Percentiles rank a stretch among this genome's conserved stretches.
phyloP scores from a whole-genome alignment of 2,797 vertebrate genomes.

The Chaenodraco wilsoni region DNA sequence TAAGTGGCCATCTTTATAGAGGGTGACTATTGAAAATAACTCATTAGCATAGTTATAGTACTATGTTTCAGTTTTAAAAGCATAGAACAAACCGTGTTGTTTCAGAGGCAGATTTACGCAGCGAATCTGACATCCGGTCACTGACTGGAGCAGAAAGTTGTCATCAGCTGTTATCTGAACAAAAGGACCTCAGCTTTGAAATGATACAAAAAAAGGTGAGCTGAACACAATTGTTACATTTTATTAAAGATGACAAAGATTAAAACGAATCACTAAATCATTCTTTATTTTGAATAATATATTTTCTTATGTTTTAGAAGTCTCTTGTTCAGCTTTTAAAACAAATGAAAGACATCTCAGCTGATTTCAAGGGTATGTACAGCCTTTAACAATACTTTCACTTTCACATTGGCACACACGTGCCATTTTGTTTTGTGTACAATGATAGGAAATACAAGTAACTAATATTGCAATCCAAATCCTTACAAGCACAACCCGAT shows the following conservation, averaged over 20 bases:
- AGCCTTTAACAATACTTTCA: background rate
- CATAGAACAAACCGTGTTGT: too few species aligned
- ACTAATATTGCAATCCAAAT: background rate
- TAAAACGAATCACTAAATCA: too few species aligned
- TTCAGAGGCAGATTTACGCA: rapidly evolving
- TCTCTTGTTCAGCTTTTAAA: background rate
- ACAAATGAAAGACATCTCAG: background rate
- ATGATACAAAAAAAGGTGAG: constrained; percentile 48
- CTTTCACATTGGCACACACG: background rate
- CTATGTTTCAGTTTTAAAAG: too few species aligned
- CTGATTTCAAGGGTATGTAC: constrained; percentile 28
- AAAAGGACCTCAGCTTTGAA: rapidly evolving
- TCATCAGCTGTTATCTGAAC: constrained; percentile 31
- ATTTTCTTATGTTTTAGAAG: constrained; percentile 27
- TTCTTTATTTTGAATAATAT: background rate
- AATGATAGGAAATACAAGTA: too few species aligned
- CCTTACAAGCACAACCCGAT: background rate
- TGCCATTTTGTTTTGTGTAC: background rate
- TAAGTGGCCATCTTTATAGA: too few species aligned
- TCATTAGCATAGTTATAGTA: too few species aligned
- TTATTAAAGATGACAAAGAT: too few species aligned
- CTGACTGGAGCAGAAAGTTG: constrained; percentile 48
- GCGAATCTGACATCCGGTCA: constrained; percentile 25
- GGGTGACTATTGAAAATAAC: too few species aligned
- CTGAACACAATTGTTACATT: background rate